Evolutionary conservation across 1,140 invertebrate genomes (phyloP).

Genomic region (Melitaea cinxia): DNA sequence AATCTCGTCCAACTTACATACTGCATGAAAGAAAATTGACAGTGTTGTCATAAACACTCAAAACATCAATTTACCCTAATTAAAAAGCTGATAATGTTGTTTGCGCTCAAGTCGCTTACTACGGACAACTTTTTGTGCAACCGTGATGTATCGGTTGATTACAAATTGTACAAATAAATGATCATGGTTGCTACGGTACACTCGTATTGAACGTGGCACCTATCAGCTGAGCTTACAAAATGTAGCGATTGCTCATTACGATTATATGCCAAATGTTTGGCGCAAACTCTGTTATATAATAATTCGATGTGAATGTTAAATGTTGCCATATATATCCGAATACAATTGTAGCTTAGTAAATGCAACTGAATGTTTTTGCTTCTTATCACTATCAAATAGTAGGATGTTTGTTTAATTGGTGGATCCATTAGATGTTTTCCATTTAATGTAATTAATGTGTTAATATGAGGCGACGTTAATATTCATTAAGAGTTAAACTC

Average conservation of each 20-base stretch:
- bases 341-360: conserved; percentile 38
- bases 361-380: conserved; percentile 34
- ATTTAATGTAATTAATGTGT: conserved; percentile 31
- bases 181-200: background rate
- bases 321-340: conserved; percentile 39
- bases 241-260: background rate
- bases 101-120: conserved; percentile 19
- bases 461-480: conserved; percentile 30
- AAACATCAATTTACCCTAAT: conserved; percentile 7
- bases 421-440: conserved; percentile 36
- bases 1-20: background rate
- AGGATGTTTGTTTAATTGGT: conserved; percentile 35
- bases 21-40: conserved; percentile 2
- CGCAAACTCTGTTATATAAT: conserved; percentile 26
- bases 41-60: conserved; percentile 5
- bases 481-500: conserved; percentile 27
- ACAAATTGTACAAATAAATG: conserved; percentile 9
- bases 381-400: conserved; percentile 36
- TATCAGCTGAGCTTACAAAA: conserved; percentile 1
- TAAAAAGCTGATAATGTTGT: conserved; percentile 9
- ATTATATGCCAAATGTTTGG: conserved; percentile 3
- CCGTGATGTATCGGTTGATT: conserved; percentile 10
- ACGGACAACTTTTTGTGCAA: conserved; percentile 8
- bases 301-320: conserved; percentile 41
- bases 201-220: background rate